Evolutionary conservation across 2,797 vertebrate species (phyloP), one percentile per base, ranked within the genome.

Genomic region (Pipistrellus pygmaeus): DNA sequence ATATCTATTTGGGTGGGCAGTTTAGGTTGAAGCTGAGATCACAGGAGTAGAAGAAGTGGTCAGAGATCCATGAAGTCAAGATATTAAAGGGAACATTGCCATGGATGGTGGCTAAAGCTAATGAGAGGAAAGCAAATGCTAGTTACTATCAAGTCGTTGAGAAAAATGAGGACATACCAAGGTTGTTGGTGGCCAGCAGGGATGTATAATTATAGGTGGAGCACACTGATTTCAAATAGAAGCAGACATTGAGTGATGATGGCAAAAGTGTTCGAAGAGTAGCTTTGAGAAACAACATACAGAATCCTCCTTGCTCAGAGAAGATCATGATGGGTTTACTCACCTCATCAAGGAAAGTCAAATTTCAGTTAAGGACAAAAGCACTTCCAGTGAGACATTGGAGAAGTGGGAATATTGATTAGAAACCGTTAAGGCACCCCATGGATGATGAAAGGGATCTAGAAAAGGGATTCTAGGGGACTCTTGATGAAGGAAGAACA

Each of bases 161-260:
- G 86, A 44, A 88, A 89, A 89, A 68, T 38, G 41, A 75, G 89
- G 93, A 90, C 85, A 41, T 68, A 13, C 87, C 73, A 77, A 53
- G 38, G 75, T 51, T 35, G 53, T 38, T 71, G 86, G 35, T 30
- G 46, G 69, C 66, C 62, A 15, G 71, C 71, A 73, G 68, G 66
- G n/a, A 86, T 55, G 18, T 32, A 32, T 83, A 75, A 84, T 72
- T 60, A 5, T 32, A 68, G 90, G 53, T 17, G 73, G 80, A 66
- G 81, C 9, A 6, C 60, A 35, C 14, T 30, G 62, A 35, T 62
- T 77, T 94, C 53, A 48, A 30, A 55, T 69, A 85, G 57, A 64
- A 72, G 44, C 44, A 44, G 48, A 35, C 51, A 4, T 5, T 51
- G 18, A 18, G 0, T 27, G 27, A 41, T 48, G 38, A 41, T 8